Base-by-base conservation (phyloP, 2,888 invertebrate species). In the Sarcophaga carnaria region DNA sequence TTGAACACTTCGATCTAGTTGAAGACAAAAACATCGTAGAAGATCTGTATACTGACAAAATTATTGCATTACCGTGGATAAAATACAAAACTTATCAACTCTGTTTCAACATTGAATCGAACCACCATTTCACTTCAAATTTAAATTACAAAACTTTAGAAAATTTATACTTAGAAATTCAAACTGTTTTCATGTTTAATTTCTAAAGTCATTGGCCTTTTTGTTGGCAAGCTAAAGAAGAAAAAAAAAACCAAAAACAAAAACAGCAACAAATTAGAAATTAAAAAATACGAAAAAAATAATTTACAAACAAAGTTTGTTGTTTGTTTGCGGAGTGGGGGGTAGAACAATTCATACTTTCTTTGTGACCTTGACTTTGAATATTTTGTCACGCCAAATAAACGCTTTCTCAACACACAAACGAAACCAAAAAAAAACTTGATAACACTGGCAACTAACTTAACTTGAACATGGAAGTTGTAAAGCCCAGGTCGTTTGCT, bases 381-480 rank as follows among this genome's bases (percentile, higher is more conserved):
- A 84, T 84, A 79, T 84, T 79, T 67, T 82, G 87, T 87, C 84
- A 84, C 87, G 84, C 87, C 87, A 87, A 87, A 87, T 87, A 84
- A 87, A 84, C 81, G 79, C 81, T 87, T 84, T 79, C 75, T 87
- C 49, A 75, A n/a, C 63, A 78, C 60, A 76, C 37, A 20, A 67
- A 83, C 71, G 11, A 49, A 72, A 8, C 12, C 75, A 47, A 5
- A 10, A 49, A 64, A 54, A 63, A 64, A 17, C 49, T 49, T 49
- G 11, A 14, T 49, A 37, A 37, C 37, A 37, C 37, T 37, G 37
- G 37, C 37, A 6, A 37, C 37, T 37, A 37, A 37, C 37, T 37
- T 37, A 37, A 37, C 37, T 37, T 37, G 37, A 37, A 37, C 25
- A 63, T 66, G 22, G 12, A 17, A 5, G 37, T 37, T 37, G 12